Conservation (phyloP, 2,888 invertebrate species). For the Drosophila lutescens region DNA sequence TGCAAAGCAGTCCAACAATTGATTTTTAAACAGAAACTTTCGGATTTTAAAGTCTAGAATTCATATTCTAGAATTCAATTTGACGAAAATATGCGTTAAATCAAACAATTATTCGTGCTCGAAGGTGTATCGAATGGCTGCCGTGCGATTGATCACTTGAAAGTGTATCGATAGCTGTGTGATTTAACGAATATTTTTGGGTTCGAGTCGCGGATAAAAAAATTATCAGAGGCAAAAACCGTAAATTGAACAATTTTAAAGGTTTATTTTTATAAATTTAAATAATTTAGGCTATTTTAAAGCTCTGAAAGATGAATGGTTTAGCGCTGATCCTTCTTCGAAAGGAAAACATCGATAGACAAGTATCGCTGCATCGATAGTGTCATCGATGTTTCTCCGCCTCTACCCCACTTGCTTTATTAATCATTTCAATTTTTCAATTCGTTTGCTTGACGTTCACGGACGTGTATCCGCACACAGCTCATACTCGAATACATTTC, state of each 20-base stretch:
- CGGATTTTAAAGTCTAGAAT: background rate
- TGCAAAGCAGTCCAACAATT: background rate
- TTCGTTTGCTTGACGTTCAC: conserved; percentile 73
- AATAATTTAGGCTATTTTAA: no score
- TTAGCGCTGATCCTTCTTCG: no score
- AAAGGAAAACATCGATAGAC: conserved; percentile 2
- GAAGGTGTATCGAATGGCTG: no score
- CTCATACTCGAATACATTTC: conserved; percentile 65
- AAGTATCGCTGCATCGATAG: conserved; percentile 5
- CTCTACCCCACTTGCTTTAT: conserved; percentile 53
- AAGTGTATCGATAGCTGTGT: background rate
- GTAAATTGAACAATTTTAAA: background rate
- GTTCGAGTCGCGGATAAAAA: background rate
- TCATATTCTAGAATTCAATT: background rate
- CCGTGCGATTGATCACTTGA: no score
- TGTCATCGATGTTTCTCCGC: conserved; percentile 3
- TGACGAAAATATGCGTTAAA: conserved; percentile 1
- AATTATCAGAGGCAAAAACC: background rate
- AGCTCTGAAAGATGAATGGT: no score
- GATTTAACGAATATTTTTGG: background rate
- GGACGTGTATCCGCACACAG: conserved; percentile 65
- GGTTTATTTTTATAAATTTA: no score
- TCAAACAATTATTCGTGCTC: background rate
- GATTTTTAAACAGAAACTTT: background rate
- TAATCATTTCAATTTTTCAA: conserved; percentile 64